A percentile compares a stretch with the other conserved stretches of the same genome.
phyloP scores from a whole-genome alignment of 2,888 invertebrate genomes.

The Villa cingulata region DNA sequence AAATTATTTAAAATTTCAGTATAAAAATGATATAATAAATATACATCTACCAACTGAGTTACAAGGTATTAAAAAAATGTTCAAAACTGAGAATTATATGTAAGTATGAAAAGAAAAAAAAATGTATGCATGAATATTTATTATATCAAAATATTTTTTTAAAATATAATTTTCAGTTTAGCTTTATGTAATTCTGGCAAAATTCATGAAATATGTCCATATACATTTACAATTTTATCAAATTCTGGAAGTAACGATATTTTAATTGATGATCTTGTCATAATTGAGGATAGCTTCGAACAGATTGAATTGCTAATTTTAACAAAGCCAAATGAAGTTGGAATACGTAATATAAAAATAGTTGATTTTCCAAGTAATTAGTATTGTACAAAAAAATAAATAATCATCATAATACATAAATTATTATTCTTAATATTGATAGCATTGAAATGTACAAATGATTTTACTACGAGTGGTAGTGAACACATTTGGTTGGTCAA shows the following conservation, averaged over 20 bases:
- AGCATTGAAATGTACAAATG: slow-evolving; percentile 29
- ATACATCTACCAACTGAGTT: slow-evolving; percentile 21
- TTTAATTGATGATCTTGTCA: slow-evolving; percentile 28
- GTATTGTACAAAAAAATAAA: too few relatives aligned
- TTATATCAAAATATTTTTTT: too few relatives aligned
- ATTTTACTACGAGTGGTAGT: slow-evolving; percentile 24
- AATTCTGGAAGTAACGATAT: slow-evolving; percentile 3
- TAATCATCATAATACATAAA: too few relatives aligned
- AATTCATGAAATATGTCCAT: slow-evolving; percentile 29
- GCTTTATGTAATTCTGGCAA: slow-evolving; percentile 27
- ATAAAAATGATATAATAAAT: slow-evolving; percentile 14
- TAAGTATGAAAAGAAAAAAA: slow-evolving; percentile 15
- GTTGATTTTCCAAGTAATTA: slow-evolving; percentile 31
- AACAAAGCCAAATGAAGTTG: slow-evolving; percentile 19
- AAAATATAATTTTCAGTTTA: slow-evolving; percentile 24
- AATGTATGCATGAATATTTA: too few relatives aligned
- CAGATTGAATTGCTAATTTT: slow-evolving; percentile 28
- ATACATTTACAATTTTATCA: slow-evolving; percentile 14
- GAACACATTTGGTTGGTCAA: slow-evolving; percentile 31
- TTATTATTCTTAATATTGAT: too few relatives aligned
- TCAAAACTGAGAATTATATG: slow-evolving; percentile 28
- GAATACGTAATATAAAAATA: slow-evolving; percentile 23
- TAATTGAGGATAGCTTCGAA: slow-evolving; percentile 29
- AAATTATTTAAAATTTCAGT: slow-evolving; percentile 19
- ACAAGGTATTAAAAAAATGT: slow-evolving; percentile 25